These are phyloP conservation scores for Battus philenor DNA, from an alignment of 1,140 invertebrate species.

Conservation along the genomic window DNA sequence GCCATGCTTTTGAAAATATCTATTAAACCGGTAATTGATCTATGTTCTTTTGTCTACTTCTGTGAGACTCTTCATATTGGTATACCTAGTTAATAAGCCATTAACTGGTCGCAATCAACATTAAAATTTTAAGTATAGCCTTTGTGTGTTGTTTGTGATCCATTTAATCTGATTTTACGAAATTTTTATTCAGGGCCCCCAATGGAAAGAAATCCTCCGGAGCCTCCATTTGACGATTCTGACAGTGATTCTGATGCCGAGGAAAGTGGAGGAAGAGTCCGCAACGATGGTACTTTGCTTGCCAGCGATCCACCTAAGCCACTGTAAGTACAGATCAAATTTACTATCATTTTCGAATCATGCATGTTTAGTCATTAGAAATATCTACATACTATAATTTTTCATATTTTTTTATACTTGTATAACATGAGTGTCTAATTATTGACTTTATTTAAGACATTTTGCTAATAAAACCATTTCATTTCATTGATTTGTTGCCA, in stretches of 20 bases:
- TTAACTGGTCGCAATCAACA: too few relatives aligned
- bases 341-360: too few relatives aligned
- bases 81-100: too few relatives aligned
- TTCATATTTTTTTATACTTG: not conserved
- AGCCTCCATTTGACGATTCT: slow-evolving; percentile 79
- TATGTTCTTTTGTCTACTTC: too few relatives aligned
- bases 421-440: slow-evolving; percentile 10
- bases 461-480: too few relatives aligned
- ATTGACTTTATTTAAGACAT: not conserved
- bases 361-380: too few relatives aligned
- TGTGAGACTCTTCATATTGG: too few relatives aligned
- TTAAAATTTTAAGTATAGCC: too few relatives aligned
- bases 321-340: slow-evolving; percentile 83
- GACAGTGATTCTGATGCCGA: slow-evolving; percentile 82
- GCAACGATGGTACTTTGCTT: slow-evolving; percentile 94
- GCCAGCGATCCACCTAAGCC: slow-evolving; percentile 97
- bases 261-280: slow-evolving; percentile 79
- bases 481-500: slow-evolving; percentile 20
- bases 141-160: too few relatives aligned
- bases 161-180: too few relatives aligned
- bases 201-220: slow-evolving; percentile 67
- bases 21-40: too few relatives aligned
- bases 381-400: not conserved
- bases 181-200: slow-evolving; percentile 43
- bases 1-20: too few relatives aligned